These are phyloP conservation scores for Upupa epops DNA, from an alignment of 2,113 vertebrate genomes.

Conservation along the genomic window DNA sequence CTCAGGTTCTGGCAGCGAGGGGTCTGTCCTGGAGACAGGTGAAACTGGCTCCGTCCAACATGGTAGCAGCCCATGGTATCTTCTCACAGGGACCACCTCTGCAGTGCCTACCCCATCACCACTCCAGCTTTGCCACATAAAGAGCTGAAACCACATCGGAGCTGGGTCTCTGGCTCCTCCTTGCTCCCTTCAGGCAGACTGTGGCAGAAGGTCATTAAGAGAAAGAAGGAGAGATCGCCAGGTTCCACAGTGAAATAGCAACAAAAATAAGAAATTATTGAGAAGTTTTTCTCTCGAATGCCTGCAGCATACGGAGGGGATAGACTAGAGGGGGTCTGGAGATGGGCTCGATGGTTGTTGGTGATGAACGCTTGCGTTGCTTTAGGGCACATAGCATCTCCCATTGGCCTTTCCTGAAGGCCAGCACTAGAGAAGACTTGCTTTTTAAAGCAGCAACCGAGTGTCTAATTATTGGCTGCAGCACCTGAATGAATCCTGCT, in stretches of 20 bases:
- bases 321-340: not conserved
- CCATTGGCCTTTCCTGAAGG: not conserved
- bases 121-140: not conserved
- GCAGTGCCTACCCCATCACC: fast-evolving
- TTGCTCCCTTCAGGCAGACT: not conserved
- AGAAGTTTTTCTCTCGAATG: not conserved
- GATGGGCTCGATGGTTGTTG: not conserved
- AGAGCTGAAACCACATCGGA: not conserved
- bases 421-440: not conserved
- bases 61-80: not conserved
- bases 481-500: not conserved
- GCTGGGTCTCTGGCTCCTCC: not conserved
- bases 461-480: not conserved
- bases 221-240: not conserved
- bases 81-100: not conserved
- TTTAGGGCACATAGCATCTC: not conserved
- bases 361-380: not conserved
- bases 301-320: not conserved
- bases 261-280: not conserved
- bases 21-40: not conserved
- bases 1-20: not conserved
- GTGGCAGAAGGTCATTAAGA: not conserved
- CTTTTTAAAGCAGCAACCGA: not conserved
- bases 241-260: not conserved
- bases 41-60: not conserved